Conservation (phyloP, 2,888 invertebrate species). For the Octonoba sinensis region DNA sequence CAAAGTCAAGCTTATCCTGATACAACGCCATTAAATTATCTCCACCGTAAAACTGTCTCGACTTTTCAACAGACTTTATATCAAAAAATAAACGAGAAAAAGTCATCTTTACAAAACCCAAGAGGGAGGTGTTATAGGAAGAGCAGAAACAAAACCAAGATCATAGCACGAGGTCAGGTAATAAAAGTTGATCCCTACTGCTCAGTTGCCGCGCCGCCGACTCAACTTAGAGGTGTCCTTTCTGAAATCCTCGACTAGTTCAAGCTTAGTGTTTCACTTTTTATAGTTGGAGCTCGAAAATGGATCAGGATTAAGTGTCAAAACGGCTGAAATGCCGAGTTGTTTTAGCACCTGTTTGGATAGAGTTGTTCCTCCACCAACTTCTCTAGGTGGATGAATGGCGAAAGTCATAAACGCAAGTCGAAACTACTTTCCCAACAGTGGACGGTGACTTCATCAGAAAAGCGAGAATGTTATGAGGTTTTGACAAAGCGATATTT, state of each 20-base stretch:
- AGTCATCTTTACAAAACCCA: too few species aligned
- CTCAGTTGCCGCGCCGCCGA: conserved; percentile 25
- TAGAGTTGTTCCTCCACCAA: conserved; percentile 9
- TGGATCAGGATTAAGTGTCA: conserved; percentile 43
- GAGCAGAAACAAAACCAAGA: conserved; percentile 9
- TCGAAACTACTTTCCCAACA: too few species aligned
- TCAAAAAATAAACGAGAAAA: too few species aligned
- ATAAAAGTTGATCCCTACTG: conserved; percentile 46
- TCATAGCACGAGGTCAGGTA: conserved; percentile 39
- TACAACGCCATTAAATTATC: too few species aligned
- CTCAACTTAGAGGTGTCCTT: conserved; percentile 21
- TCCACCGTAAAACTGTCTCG: too few species aligned
- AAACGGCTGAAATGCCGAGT: conserved; percentile 36
- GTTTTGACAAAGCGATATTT: too few species aligned
- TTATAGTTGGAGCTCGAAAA: conserved; percentile 23
- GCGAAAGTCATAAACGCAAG: too few species aligned
- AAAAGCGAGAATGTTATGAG: too few species aligned
- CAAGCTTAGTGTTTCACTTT: conserved; percentile 5
- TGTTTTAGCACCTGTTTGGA: conserved; percentile 35
- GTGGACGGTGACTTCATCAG: too few species aligned
- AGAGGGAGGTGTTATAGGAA: too few species aligned
- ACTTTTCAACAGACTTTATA: too few species aligned
- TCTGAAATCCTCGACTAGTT: conserved; percentile 29
- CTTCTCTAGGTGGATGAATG: not conserved
- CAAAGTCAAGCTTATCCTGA: too few species aligned